Conservation (phyloP, 2,797 vertebrate species). For the Hemibagrus guttatus region DNA sequence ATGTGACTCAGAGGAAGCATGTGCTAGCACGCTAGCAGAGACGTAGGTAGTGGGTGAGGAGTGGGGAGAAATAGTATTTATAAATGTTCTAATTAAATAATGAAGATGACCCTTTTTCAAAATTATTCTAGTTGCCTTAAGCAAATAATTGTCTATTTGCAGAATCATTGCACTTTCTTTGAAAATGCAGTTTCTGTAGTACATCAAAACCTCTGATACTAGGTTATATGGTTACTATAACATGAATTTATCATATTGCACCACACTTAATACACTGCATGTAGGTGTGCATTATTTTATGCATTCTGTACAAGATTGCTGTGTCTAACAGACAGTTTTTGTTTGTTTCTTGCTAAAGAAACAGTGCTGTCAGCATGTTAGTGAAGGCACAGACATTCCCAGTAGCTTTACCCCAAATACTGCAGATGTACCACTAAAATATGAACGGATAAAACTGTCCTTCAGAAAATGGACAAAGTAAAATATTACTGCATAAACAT, state of each 20-base stretch:
- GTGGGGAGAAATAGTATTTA: not conserved
- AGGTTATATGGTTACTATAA: not conserved
- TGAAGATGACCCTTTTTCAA: not conserved
- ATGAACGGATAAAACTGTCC: not conserved
- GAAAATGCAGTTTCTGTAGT: not conserved
- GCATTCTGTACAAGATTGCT: slow-evolving; percentile 9
- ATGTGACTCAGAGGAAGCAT: not conserved
- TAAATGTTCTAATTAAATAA: not conserved
- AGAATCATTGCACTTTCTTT: not conserved
- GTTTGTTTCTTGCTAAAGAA: slow-evolving; percentile 13
- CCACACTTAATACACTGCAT: not conserved
- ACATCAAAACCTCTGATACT: not conserved
- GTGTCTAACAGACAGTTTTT: slow-evolving; percentile 23
- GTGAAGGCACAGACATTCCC: slow-evolving; percentile 20
- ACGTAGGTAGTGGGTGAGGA: not conserved
- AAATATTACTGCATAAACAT: not conserved
- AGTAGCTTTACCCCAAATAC: slow-evolving; percentile 1
- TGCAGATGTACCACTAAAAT: slow-evolving; percentile 7
- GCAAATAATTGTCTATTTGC: not conserved
- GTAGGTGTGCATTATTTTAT: not conserved
- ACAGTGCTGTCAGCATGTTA: slow-evolving; percentile 23
- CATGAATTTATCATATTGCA: not conserved
- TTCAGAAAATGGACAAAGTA: not conserved
- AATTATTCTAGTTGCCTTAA: not conserved
- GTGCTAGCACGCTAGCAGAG: not conserved